Percentiles rank a stretch among this genome's conserved stretches.
Conservation (phyloP, 2,797 vertebrate genomes). For the Cynopterus sphinx region DNA sequence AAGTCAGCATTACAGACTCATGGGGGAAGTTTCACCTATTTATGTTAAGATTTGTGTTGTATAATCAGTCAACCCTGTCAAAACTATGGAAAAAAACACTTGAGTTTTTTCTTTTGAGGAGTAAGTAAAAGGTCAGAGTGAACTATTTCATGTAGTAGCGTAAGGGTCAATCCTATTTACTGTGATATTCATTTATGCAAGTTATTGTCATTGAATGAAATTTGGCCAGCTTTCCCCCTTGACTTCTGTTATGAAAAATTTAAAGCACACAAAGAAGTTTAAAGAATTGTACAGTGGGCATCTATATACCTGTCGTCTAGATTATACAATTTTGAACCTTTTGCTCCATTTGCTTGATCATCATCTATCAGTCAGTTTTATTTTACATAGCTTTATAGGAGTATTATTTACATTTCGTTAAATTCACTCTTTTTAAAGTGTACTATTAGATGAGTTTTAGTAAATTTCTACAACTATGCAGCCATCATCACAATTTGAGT, state of each 20-base stretch:
- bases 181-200: constrained; percentile 7
- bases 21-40: neutral
- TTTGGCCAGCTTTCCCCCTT: neutral
- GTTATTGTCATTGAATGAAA: neutral
- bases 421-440: neutral
- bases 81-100: neutral
- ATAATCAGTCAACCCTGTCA: neutral
- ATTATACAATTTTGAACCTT: neutral
- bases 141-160: neutral
- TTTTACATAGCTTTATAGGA: constrained; percentile 40
- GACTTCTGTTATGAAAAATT: neutral
- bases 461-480: neutral
- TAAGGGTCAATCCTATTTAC: neutral
- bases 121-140: constrained; percentile 20
- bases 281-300: neutral
- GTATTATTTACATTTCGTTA: neutral
- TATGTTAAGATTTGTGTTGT: neutral
- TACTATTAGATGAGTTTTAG: neutral
- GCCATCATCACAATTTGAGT: neutral
- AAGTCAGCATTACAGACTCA: neutral
- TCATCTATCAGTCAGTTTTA: neutral
- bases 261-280: neutral
- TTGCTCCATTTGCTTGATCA: neutral
- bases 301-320: neutral
- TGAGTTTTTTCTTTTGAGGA: constrained; percentile 16